Percentiles rank a stretch among this genome's conserved stretches.
phyloP scores from a whole-genome alignment of 2,113 vertebrate species.

The Tonatia bakeri region DNA sequence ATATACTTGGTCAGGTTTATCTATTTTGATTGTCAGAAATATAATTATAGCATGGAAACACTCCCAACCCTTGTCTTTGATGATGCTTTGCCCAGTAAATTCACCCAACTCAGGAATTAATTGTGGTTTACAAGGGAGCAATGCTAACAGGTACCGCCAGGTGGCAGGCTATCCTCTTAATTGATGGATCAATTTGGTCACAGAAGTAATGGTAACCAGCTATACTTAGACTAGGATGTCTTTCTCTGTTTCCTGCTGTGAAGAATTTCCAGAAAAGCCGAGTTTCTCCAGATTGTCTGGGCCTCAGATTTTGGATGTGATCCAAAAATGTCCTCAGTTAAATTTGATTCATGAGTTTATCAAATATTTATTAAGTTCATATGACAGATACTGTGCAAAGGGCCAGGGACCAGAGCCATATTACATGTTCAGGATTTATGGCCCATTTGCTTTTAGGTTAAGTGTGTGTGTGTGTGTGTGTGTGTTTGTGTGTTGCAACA shows the following conservation, averaged over 20 bases:
- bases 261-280: conserved; percentile 8
- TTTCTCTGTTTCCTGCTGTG: conserved; percentile 8
- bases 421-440: not conserved
- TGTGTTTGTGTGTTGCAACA: not conserved
- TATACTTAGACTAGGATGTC: conserved; percentile 32
- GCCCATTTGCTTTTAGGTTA: not conserved
- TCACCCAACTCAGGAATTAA: not conserved
- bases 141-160: conserved; percentile 33
- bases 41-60: not conserved
- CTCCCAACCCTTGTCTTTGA: not conserved
- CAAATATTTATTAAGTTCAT: conserved; percentile 24
- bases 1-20: not conserved
- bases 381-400: not conserved
- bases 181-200: not conserved
- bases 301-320: not conserved
- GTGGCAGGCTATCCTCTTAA: not conserved
- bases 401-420: not conserved
- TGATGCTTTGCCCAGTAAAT: not conserved
- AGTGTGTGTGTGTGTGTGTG: not conserved
- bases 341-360: not conserved
- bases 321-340: not conserved
- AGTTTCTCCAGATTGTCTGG: conserved; percentile 30
- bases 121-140: not conserved
- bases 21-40: not conserved
- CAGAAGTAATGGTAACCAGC: not conserved